Percentiles rank a stretch among this genome's conserved stretches.
These are phyloP conservation scores for Drosophila carrolli DNA, from an alignment of 1,140 invertebrate genomes.

Conservation along the genomic window DNA sequence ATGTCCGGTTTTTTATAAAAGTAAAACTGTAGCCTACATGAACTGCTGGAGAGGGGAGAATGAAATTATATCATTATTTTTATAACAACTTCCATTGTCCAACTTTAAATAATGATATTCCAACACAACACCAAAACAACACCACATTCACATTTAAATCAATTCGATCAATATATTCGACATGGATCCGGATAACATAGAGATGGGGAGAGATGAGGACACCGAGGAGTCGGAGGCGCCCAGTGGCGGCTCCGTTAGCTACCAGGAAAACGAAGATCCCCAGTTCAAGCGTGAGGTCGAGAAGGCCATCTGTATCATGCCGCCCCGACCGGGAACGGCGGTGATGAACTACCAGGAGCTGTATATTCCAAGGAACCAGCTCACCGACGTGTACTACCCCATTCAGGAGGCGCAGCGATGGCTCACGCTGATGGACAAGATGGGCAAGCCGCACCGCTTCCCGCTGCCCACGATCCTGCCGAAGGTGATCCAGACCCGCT, in stretches of 20 bases:
- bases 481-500: constrained; percentile 72
- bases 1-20: no score
- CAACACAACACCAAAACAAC: not conserved
- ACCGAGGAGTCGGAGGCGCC: not conserved
- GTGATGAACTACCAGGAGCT: constrained; percentile 62
- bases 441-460: constrained; percentile 64
- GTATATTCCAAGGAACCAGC: constrained; percentile 55
- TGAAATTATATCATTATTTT: no score
- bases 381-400: constrained; percentile 54
- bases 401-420: constrained; percentile 79
- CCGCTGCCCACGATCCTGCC: constrained; percentile 75
- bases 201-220: not conserved
- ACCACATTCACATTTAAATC: not conserved
- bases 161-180: not conserved
- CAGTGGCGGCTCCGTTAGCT: not conserved
- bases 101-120: no score
- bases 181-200: constrained; percentile 6
- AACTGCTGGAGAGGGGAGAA: no score
- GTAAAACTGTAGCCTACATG: no score
- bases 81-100: no score
- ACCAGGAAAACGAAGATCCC: not conserved
- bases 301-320: constrained; percentile 58
- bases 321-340: constrained; percentile 66
- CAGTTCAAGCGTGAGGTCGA: constrained; percentile 16
- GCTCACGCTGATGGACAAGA: constrained; percentile 62